Conservation (phyloP, 2,113 vertebrate species). For the Myiozetetes cayanensis region DNA sequence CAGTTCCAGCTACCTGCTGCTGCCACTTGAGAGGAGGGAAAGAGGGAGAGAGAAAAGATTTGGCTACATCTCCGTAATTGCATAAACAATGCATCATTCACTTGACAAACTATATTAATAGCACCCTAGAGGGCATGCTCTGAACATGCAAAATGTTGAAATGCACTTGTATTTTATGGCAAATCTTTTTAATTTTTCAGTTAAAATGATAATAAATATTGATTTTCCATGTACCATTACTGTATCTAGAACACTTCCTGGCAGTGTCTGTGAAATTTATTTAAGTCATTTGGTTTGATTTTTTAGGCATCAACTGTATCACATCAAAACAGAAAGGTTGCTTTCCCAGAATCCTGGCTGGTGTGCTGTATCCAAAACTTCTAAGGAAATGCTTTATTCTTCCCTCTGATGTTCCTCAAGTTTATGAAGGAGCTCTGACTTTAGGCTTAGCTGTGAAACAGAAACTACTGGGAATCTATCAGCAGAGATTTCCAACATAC, state of each 20-base stretch:
- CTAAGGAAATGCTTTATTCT: background rate
- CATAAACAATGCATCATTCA: conserved; percentile 56
- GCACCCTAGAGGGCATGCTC: conserved; percentile 18
- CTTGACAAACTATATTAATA: conserved; percentile 58
- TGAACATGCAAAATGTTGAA: conserved; percentile 38
- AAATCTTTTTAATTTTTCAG: conserved; percentile 65
- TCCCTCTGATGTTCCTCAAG: background rate
- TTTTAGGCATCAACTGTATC: background rate
- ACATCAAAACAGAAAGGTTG: background rate
- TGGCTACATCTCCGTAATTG: conserved; percentile 39
- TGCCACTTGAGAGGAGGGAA: background rate
- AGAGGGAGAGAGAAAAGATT: conserved; percentile 31
- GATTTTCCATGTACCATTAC: conserved; percentile 41
- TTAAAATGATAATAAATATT: conserved; percentile 55
- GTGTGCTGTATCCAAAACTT: background rate
- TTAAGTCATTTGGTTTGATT: conserved; percentile 15
- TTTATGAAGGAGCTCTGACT: background rate
- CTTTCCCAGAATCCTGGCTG: conserved; percentile 17
- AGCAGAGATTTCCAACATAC: background rate
- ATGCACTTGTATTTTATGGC: conserved; percentile 48
- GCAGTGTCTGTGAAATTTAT: conserved; percentile 7
- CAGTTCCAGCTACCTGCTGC: conserved; percentile 34
- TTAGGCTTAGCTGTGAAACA: background rate
- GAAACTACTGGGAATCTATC: background rate
- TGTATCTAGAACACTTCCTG: conserved; percentile 38